Conservation (phyloP, 2,797 vertebrate species). For the Percopsis omiscomaycus region DNA sequence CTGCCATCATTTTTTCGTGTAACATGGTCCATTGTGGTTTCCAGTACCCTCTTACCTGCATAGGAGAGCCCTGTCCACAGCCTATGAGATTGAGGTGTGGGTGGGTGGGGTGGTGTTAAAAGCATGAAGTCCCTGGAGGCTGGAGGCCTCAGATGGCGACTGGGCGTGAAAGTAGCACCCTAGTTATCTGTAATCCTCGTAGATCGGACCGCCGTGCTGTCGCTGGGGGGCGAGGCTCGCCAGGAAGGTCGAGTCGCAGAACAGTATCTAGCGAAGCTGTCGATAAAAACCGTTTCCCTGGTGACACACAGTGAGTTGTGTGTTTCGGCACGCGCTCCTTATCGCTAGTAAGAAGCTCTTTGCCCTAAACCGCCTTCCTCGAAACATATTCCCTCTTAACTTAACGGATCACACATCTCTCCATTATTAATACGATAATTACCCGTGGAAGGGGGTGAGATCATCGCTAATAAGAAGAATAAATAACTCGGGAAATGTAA, state of each 20-base stretch:
- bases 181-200: too few relatives aligned
- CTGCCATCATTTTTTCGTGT: too few relatives aligned
- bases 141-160: too few relatives aligned
- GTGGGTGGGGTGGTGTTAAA: constrained; percentile 30
- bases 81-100: constrained; percentile 19
- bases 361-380: constrained; percentile 28
- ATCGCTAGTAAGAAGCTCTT: constrained; percentile 36
- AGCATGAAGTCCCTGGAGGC: constrained; percentile 21
- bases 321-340: constrained; percentile 9
- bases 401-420: constrained; percentile 64
- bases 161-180: too few relatives aligned
- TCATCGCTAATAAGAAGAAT: constrained; percentile 75
- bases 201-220: too few relatives aligned
- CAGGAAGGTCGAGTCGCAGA: too few relatives aligned
- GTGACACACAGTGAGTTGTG: too few relatives aligned
- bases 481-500: constrained; percentile 76
- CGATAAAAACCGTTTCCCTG: too few relatives aligned
- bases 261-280: too few relatives aligned
- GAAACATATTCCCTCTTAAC: constrained; percentile 52
- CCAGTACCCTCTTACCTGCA: neutral
- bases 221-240: too few relatives aligned
- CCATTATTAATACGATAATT: constrained; percentile 82
- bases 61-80: neutral
- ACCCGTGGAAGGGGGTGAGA: constrained; percentile 69
- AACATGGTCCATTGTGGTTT: neutral